Evolutionary conservation across 53 echinoderm and acorn worm species (phyloP), one percentile per base, ranked within the genome.

Genomic region (Stichopus horrens): DNA sequence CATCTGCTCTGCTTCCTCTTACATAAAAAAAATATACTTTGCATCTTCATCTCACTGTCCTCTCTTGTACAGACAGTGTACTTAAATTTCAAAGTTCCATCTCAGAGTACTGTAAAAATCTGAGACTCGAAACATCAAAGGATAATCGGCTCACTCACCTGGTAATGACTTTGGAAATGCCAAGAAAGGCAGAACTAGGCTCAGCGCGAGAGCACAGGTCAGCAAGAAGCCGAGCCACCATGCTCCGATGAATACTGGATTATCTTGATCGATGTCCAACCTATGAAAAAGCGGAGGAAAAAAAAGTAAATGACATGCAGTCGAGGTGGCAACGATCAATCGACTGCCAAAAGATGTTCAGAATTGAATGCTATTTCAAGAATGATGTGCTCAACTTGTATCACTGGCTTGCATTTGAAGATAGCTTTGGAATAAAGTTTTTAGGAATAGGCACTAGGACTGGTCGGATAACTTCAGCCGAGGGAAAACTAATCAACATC

Each of bases 141-240:
- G 14, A n/a, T 9, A 14, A 7, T 23, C 21, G 4, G 8, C 53
- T 8, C 5, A 10, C 79, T 71, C 90, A 99, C 99, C 99, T 96
- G 99, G 99, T 89, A 99, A 79, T 51, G 90, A 74, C 89, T 94
- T 99, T n/a, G 99, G 99, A 89, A 94, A 99, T 58, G 90, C 99
- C 11, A 99, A 90, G 84, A 99, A 96, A 53, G 99, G 99, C 83
- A 99, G 66, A 20, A 91, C 87, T 82, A 96, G 67, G 74, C 80
- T 14, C 56, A 95, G 53, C 0, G 99, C 94, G 51, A 99, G 77
- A 6, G 81, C 76, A 52, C 93, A 93, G 53, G 94, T 94, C 8
- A 99, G 88, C 58, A 99, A 89, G 76, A 99, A 96, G 7, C 99
- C 99, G 9, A 96, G 87, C 99, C 99, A 99, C 99, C 99, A 99